A percentile compares a stretch with the other conserved stretches of the same genome.
Conservation (phyloP, 2,888 invertebrate species). For the Drosophila paramelanica region DNA sequence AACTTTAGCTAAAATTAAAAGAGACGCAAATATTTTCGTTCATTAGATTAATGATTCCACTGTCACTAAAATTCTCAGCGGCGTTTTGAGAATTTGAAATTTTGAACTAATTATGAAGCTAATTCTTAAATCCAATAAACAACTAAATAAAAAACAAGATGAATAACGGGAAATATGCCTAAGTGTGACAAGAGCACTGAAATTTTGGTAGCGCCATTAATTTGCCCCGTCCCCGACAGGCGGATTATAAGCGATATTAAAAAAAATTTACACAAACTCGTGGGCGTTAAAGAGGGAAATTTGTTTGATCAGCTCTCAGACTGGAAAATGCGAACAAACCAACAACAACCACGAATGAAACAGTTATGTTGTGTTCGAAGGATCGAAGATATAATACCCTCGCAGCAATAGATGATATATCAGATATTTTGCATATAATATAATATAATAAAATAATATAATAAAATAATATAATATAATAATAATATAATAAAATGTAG, state of each 20-base stretch:
- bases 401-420: background rate
- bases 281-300: conserved; percentile 55
- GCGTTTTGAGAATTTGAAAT: conserved; percentile 54
- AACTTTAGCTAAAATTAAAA: conserved; percentile 1
- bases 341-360: background rate
- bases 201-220: conserved; percentile 57
- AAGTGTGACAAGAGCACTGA: conserved; percentile 52
- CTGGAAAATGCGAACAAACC: conserved; percentile 8
- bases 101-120: conserved; percentile 70
- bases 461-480: too few species aligned
- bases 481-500: too few species aligned
- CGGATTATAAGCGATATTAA: conserved; percentile 58
- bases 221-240: conserved; percentile 45
- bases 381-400: background rate
- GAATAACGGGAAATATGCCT: conserved; percentile 56
- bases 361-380: background rate
- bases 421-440: too few species aligned
- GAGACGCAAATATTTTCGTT: conserved; percentile 6
- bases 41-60: conserved; percentile 48
- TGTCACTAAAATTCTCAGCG: conserved; percentile 57
- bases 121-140: conserved; percentile 53
- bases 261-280: conserved; percentile 34
- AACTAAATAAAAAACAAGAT: conserved; percentile 38
- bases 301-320: conserved; percentile 27
- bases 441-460: too few species aligned